phyloP scores from a whole-genome alignment of 2,113 vertebrate species.

The Sakesphorus luctuosus region DNA sequence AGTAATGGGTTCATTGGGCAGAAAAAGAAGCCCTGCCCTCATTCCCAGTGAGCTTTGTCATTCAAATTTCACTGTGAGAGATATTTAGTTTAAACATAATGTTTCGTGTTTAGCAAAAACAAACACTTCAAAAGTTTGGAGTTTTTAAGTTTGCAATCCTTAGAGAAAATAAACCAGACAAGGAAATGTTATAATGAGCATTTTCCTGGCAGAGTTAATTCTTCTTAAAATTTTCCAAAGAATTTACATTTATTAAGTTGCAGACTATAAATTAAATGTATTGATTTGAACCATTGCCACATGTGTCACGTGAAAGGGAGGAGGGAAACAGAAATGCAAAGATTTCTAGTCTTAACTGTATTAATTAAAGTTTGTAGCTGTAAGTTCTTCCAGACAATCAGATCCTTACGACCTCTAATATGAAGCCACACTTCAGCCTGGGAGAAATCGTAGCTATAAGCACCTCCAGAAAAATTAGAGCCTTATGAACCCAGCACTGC shows the following conservation, averaged over 20 bases:
- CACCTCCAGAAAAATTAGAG: too few relatives aligned
- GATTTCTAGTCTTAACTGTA: too few relatives aligned
- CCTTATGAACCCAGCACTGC: too few relatives aligned
- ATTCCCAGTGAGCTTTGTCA: not conserved
- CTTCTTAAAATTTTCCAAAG: conserved; percentile 36
- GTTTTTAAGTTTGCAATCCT: conserved; percentile 11
- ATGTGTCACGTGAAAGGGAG: too few relatives aligned
- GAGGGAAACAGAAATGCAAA: too few relatives aligned
- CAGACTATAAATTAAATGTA: conserved; percentile 10
- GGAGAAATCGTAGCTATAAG: too few relatives aligned
- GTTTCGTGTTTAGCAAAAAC: not conserved
- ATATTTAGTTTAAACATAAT: not conserved
- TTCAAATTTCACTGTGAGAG: not conserved
- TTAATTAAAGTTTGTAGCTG: too few relatives aligned
- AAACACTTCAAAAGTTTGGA: not conserved
- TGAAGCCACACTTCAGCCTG: too few relatives aligned
- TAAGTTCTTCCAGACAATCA: too few relatives aligned
- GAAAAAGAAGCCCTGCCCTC: not conserved
- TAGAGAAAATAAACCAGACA: conserved; percentile 9
- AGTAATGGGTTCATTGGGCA: not conserved
- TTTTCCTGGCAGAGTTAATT: not conserved
- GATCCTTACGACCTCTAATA: too few relatives aligned
- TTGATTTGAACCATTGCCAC: conserved; percentile 20
- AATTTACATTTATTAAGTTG: conserved; percentile 41
- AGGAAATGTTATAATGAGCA: conserved; percentile 1